Evolutionary conservation across 2,888 invertebrate genomes (phyloP), one percentile per base, ranked within the genome.

Genomic region (Mythimna albipuncta): DNA sequence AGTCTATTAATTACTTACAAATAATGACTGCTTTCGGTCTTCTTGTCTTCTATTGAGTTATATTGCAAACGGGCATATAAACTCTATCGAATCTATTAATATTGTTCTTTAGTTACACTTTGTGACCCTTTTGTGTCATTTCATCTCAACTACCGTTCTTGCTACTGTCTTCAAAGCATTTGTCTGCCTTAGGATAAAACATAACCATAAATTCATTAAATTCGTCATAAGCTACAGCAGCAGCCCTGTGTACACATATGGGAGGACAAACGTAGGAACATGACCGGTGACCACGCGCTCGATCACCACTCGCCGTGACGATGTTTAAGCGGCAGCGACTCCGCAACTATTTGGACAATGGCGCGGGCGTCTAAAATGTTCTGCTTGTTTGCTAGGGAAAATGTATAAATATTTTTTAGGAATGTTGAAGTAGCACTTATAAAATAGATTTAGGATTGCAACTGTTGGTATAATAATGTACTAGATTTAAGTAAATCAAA

Each of bases 181-280:
- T n/a, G 50, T 2, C 50, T 52, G 16, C 2, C 16, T 44, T 44
- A 44, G 13, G 4, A 44, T 44, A 44, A 44, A 44, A 0, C 13
- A 44, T 4, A 13, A 44, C 13, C 44, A 44, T 44, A 44, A 13
- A 44, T 13, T 0, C 13, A 52, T n/a, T 9, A 2, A 19, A 19
- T 26, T 26, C 13, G 6, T 55, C 55, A 55, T 13, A 55, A 55
- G 13, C 10, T 38, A n/a, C 0, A 38, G 70, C 63, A 59, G 38
- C 77, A 86, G 67, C 87, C 84, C 86, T 89, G 87, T 68, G 78
- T 32, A 11, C 88, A 86, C 80, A 87, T 83, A 89, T 91, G 90
- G 89, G 91, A 89, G 89, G 91, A 93, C 92, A 92, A 91, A 93
- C 86, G 89, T 93, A 92, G 89, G 91, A 91, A 91, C 90, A 91